Base-by-base conservation (phyloP, 2,113 vertebrate species). In the Cynoglossus semilaevis region DNA sequence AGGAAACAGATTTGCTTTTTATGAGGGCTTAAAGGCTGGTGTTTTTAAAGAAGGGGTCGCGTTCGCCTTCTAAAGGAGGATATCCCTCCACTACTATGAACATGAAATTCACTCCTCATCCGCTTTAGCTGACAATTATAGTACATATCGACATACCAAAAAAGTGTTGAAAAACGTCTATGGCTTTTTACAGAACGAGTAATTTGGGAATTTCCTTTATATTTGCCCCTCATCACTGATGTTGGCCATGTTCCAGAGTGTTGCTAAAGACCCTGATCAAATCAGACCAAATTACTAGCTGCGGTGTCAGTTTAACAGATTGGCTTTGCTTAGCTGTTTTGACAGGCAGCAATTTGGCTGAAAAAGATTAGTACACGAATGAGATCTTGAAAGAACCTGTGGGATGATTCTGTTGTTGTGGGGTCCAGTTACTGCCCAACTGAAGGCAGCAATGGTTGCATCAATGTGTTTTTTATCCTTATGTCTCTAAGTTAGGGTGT, bases 301-400 rank as follows among this genome's bases (percentile, higher is more conserved):
- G 70, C 70, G 29, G 64, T 67, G 77, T 79, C 75, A 84, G 77
- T 76, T 82, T 71, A 72, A 84, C 57, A 85, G 75, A 76, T 84
- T 84, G 76, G 56, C 62, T 49, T 58, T 15, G 22, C 72, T 85
- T 70, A 72, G 72, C 84, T 83, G 76, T 80, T 85, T 85, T 87
- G 82, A 87, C 79, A 82, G 82, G 81, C 78, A 76, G 67, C 72
- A 77, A 86, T 87, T 88, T 87, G 74, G 76, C 75, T 54, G 63
- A 79, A 78, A 82, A 84, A 79, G 81, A 82, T 78, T 81, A 82
- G 78, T 47, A 15, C 34, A 16, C 62, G 74, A 82, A 74, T 83
- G 80, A 79, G 79, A 80, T 75, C 72, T 81, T 79, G 66, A 76
- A 66, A 76, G 72, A 73, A 81, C 72, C 74, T 70, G 67, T 79